A percentile compares a stretch with the other conserved stretches of the same genome.
Conservation (phyloP, 1,140 invertebrate species). For the Drosophila bipectinata region DNA sequence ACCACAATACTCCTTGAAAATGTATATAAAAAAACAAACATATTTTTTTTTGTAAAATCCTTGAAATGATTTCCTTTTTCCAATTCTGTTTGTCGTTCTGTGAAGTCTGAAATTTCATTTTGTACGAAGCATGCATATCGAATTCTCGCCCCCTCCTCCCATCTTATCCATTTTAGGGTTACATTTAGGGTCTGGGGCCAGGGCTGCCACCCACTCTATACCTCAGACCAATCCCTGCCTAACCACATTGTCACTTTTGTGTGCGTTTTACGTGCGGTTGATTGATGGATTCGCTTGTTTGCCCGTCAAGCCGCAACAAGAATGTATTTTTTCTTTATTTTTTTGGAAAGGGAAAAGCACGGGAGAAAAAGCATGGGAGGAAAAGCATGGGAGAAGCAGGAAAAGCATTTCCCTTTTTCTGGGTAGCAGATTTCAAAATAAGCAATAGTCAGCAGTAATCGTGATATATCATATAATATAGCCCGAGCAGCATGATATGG, state of each 20-base stretch:
- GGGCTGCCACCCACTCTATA: not conserved
- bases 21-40: not conserved
- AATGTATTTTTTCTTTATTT: constrained; percentile 5
- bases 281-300: constrained; percentile 79
- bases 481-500: constrained; percentile 43
- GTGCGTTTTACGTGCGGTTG: constrained; percentile 68
- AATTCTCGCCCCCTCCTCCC: constrained; percentile 15
- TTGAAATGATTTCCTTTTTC: constrained; percentile 16
- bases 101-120: constrained; percentile 47
- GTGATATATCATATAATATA: constrained; percentile 75
- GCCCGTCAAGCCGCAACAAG: constrained; percentile 68
- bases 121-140: constrained; percentile 47
- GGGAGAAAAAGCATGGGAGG: not conserved
- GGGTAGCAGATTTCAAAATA: constrained; percentile 58
- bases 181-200: constrained; percentile 5
- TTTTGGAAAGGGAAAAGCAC: not conserved
- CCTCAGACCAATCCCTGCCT: not conserved
- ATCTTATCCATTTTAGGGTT: constrained; percentile 17
- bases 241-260: constrained; percentile 68
- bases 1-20: no score
- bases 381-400: not conserved
- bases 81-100: constrained; percentile 12
- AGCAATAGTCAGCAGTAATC: constrained; percentile 73
- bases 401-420: constrained; percentile 1
- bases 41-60: not conserved